phyloP scores from a whole-genome alignment of 2,797 vertebrate genomes.

The Lerista edwardsae region DNA sequence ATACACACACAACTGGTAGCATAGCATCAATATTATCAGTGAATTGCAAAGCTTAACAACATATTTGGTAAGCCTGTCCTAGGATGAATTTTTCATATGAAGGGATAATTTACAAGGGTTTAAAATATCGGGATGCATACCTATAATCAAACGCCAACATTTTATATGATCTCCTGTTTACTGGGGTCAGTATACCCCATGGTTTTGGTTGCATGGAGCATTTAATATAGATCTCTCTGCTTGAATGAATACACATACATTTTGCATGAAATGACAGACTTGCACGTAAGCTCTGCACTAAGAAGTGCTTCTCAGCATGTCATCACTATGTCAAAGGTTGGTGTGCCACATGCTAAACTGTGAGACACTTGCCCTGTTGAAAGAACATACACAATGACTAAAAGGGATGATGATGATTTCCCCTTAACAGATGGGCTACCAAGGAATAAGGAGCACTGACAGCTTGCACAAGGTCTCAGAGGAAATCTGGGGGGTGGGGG shows the following conservation, averaged over 20 bases:
- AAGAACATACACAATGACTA: not conserved
- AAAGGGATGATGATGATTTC: not conserved
- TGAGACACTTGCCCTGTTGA: not conserved
- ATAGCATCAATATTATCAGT: too few species aligned
- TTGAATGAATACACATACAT: not conserved
- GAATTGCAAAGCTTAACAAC: too few species aligned
- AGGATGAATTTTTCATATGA: too few species aligned
- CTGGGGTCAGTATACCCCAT: not conserved
- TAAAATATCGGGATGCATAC: not conserved
- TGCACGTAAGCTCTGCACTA: not conserved
- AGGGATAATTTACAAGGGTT: too few species aligned
- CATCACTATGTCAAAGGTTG: not conserved
- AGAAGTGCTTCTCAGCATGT: not conserved
- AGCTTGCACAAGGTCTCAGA: not conserved
- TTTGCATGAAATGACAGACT: not conserved
- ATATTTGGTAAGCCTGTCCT: too few species aligned
- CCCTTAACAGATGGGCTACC: constrained; percentile 1
- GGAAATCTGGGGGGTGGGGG: not conserved
- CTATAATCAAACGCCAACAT: not conserved
- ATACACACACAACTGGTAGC: too few species aligned
- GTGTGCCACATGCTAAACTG: not conserved
- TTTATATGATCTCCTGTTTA: not conserved
- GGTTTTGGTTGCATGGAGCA: not conserved
- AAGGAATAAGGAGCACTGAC: not conserved
- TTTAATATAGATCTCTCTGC: not conserved